These are phyloP conservation scores for Crotalus tigris DNA, from an alignment of 2,113 vertebrate genomes.

Conservation along the genomic window DNA sequence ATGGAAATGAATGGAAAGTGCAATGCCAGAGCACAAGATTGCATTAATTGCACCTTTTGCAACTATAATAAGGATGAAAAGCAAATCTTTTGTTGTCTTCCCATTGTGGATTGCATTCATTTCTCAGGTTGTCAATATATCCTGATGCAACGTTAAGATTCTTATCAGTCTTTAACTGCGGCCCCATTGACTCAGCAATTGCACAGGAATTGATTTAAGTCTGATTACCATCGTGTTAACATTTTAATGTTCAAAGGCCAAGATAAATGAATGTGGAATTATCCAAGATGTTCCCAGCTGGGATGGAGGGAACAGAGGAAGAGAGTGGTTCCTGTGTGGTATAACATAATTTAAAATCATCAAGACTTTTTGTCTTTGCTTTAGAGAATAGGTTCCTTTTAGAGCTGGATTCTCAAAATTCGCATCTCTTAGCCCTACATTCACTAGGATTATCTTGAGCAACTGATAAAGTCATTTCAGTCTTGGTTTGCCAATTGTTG, in stretches of 20 bases:
- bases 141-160: slow-evolving; percentile 79
- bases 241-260: slow-evolving; percentile 54
- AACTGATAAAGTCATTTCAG: not conserved
- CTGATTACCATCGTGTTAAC: slow-evolving; percentile 78
- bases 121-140: slow-evolving; percentile 73
- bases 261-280: slow-evolving; percentile 48
- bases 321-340: not conserved
- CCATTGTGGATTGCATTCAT: slow-evolving; percentile 60
- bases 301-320: not conserved
- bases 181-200: slow-evolving; percentile 83
- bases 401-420: not conserved
- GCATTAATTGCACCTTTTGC: slow-evolving; percentile 53
- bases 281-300: slow-evolving; percentile 10
- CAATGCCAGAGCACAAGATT: slow-evolving; percentile 29
- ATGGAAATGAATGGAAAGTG: slow-evolving; percentile 37
- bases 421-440: not conserved
- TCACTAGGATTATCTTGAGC: not conserved
- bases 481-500: not conserved
- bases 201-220: slow-evolving; percentile 82
- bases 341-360: not conserved
- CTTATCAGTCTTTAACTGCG: slow-evolving; percentile 85
- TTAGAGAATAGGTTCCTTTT: not conserved
- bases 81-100: slow-evolving; percentile 46
- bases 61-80: slow-evolving; percentile 65
- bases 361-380: not conserved